Evolutionary conservation across 23 tunicate genomes (phyloP), one percentile per base, ranked within the genome.

Genomic region (Phallusia fumigata): DNA sequence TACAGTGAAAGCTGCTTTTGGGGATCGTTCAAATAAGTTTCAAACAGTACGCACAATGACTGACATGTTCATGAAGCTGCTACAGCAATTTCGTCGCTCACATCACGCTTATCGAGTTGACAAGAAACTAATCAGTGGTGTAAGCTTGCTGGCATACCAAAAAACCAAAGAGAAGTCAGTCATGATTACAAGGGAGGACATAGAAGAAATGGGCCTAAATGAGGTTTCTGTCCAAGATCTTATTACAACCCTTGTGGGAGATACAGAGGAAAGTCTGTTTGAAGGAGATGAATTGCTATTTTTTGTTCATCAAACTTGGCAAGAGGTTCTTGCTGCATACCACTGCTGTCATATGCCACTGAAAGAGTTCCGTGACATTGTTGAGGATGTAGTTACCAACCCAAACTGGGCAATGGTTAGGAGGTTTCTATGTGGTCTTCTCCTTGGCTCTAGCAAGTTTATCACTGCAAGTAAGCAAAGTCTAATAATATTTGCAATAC

Each of bases 291-390:
- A 28, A 28, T 5, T 26, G 11, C 11, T 65, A 8, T 65, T 65
- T 30, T 65, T 65, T 30, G 74, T 30, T 65, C 74, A 65, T 65
- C 74, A 65, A 30, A 26, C 74, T 30, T 65, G 32, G 31, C 74
- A 65, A 12, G 74, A 65, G 32, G 6, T 26, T 30, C 11, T 65
- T 30, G 32, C 74, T 26, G 74, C 74, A 65, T 30, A 26, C 32
- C 11, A 30, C 32, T 26, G 31, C 12, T 26, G 31, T 11, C 74
- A 65, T 30, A 65, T 65, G 74, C 12, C 74, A 65, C 3, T 65
- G 11, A 12, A 65, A 26, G 12, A 5, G 32, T 65, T 65, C 11
- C 8, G 11, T 40, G 47, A 40, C 10, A 10, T 40, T 5, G 47
- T 40, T 10, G 47, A 40, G 47, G 10, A 40, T 40, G 8, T 40